Base-by-base conservation (phyloP, 2,797 vertebrate species). In the Macropus fuliginosus region DNA sequence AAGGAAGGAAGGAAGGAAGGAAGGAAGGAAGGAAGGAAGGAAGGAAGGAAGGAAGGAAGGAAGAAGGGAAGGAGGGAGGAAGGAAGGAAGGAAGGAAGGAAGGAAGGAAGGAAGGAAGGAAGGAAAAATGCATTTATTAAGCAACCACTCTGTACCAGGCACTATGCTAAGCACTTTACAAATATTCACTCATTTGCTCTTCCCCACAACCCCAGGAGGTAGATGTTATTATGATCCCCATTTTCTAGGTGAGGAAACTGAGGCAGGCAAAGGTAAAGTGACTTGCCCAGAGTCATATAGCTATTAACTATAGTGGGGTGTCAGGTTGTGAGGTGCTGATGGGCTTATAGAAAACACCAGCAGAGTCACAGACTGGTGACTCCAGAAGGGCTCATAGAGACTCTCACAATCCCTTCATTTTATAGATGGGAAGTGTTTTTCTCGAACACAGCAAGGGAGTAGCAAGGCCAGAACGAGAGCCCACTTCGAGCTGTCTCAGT, bases 1-100 rank as follows among this genome's bases (percentile, higher is more conserved):
- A 59, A 31, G 28, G 18, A 31, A 12, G 57, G 10, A 31, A 31
- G 28, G 5, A 31, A 31, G 28, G 28, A 31, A 59, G 10, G 28
- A 13, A 59, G 57, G 29, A 13, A 59, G 29, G 29, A 13, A 59
- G 10, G 10, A 31, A 59, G 0, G 29, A 11, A 57, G 28, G 1
- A 29, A 57, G 10, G 27, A 10, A 29, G 6, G 27, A 10, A 57
- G 1, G 27, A 2, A 29, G 56, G 12, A 3, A 3, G n/a, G n/a
- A n/a, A n/a, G n/a, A n/a, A n/a, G n/a, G n/a, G n/a, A 57, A 0
- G 34, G 1, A 66, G 1, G 2, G 4, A 66, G 5, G 12, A 4
- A 66, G 16, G 4, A 4, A 66, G 5, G 59, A 13, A 5, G 1
- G 9, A 14, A 66, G 1, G 21, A 2, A 57, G 0, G 27, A 1